Evolutionary conservation across 2,888 invertebrate species (phyloP), one percentile per base, ranked within the genome.

Genomic region (Agrypnus murinus): DNA sequence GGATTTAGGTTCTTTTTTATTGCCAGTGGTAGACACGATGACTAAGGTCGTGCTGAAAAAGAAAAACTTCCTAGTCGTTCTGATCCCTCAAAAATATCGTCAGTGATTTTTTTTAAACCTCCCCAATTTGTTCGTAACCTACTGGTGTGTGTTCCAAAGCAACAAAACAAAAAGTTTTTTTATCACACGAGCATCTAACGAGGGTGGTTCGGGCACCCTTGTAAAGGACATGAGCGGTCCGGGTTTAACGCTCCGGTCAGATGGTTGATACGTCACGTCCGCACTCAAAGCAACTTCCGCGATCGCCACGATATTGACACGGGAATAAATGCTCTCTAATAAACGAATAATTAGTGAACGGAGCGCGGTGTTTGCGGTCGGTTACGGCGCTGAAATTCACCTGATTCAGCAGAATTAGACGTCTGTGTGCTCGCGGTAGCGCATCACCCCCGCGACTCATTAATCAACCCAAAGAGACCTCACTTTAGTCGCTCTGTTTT

Each of bases 201-300:
- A 81, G 82, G 77, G 77, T 74, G 78, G 76, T 75, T 72, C 71
- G 64, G 55, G 72, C 72, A 65, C 74, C 72, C 74, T 72, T 72
- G 74, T 69, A 70, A 72, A 74, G 59, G 71, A 72, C 72, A 69
- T 67, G 69, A 73, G 67, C 69, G 69, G 64, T 69, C 64, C 74
- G 72, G 72, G 69, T 68, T 72, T 74, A 70, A 72, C 65, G 69
- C 74, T 74, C 71, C 75, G 82, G 81, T 82, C 82, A 82, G 84
- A 84, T 84, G 82, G 81, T 80, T 82, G 84, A 84, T 84, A 84
- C 81, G 84, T 83, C 84, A 84, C 84, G 84, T 83, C 79, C 81
- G 66, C 73, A 75, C 67, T 75, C 73, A 77, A 74, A 72, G 78
- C 76, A 76, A 77, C 77, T 77, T 77, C 77, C 65, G 77, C 74